Conservation (phyloP, 2,797 vertebrate species). For the Otolemur crassicaudatus region DNA sequence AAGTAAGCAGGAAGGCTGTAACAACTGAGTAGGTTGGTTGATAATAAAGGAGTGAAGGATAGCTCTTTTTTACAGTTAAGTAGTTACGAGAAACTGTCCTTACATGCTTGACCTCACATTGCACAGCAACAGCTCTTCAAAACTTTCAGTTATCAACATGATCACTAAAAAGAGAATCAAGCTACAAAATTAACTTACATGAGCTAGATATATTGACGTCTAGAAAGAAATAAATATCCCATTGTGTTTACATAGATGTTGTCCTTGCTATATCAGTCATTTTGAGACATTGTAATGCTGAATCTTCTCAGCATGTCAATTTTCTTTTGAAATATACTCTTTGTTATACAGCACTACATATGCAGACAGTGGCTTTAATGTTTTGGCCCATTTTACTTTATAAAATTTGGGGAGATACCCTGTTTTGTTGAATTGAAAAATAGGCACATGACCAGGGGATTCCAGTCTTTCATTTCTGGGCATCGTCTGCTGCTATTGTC, state of each 20-base stretch:
- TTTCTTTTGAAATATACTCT: background rate
- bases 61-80: slow-evolving; percentile 82
- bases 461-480: background rate
- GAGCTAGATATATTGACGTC: slow-evolving; percentile 79
- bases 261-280: slow-evolving; percentile 23
- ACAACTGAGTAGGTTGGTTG: slow-evolving; percentile 75
- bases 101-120: slow-evolving; percentile 86
- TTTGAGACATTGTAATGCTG: background rate
- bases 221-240: slow-evolving; percentile 85
- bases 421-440: background rate
- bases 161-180: slow-evolving; percentile 85
- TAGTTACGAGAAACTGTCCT: slow-evolving; percentile 84
- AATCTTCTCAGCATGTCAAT: background rate
- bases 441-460: background rate
- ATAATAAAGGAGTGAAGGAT: slow-evolving; percentile 84
- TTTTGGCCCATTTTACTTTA: background rate
- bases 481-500: background rate
- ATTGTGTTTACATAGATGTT: slow-evolving; percentile 72
- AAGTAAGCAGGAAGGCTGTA: slow-evolving; percentile 60
- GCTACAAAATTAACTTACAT: slow-evolving; percentile 78
- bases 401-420: background rate
- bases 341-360: background rate
- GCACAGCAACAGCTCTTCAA: slow-evolving; percentile 86
- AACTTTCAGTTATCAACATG: slow-evolving; percentile 83
- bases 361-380: background rate